These are phyloP conservation scores for Mya arenaria DNA, from an alignment of 1,140 invertebrate species.

Conservation along the genomic window DNA sequence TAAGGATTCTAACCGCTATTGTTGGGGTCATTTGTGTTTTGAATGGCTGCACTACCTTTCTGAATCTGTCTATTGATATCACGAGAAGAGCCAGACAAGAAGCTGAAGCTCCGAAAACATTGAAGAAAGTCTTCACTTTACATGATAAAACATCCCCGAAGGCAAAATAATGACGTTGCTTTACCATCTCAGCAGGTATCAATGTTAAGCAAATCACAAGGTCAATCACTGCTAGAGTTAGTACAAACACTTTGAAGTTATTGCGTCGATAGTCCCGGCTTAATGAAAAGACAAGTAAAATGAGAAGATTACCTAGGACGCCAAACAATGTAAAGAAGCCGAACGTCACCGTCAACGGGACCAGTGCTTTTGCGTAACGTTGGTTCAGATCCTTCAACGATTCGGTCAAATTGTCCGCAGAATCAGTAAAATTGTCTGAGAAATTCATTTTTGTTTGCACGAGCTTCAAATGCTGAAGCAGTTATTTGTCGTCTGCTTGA, in stretches of 20 bases:
- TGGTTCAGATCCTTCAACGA: neutral
- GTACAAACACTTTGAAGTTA: constrained; percentile 23
- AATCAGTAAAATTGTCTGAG: too few species aligned
- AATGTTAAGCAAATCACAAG: neutral
- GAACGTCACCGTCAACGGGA: neutral
- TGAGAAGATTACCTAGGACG: constrained; percentile 9
- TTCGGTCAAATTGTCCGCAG: constrained; percentile 1
- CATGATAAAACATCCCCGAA: neutral
- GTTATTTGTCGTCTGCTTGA: too few species aligned
- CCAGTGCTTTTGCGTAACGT: neutral
- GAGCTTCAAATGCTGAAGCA: too few species aligned
- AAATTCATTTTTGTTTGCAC: too few species aligned
- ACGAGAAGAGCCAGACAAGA: constrained; percentile 9
- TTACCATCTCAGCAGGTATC: neutral
- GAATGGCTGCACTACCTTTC: constrained; percentile 35
- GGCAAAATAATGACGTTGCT: neutral
- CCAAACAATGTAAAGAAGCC: constrained; percentile 1
- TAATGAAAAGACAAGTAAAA: neutral
- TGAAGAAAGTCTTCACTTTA: neutral
- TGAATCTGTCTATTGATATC: constrained; percentile 32
- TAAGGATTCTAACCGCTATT: neutral
- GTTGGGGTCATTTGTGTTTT: constrained; percentile 24
- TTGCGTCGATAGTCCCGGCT: neutral
- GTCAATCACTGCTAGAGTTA: neutral
- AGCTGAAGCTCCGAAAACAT: neutral